phyloP scores from a whole-genome alignment of 2,888 invertebrate genomes.

The Andrena bicolor region DNA sequence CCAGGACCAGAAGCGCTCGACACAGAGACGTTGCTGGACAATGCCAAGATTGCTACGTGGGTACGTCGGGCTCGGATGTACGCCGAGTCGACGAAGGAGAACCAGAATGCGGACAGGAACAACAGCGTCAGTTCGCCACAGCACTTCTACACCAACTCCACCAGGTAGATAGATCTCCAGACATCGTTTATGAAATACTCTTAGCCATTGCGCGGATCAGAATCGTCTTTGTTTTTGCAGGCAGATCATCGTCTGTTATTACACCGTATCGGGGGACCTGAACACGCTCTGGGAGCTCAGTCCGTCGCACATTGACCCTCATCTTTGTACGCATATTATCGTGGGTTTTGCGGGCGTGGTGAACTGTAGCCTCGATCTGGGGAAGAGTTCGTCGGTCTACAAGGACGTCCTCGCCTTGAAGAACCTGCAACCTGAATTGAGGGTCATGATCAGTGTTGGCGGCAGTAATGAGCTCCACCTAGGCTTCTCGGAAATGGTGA shows the following conservation, averaged over 20 bases:
- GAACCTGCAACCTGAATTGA: slow-evolving; percentile 88
- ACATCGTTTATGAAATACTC: not conserved
- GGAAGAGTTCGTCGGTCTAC: slow-evolving; percentile 83
- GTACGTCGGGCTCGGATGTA: slow-evolving; percentile 79
- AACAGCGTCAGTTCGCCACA: slow-evolving; percentile 69
- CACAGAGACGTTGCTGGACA: slow-evolving; percentile 52
- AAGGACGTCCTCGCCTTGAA: slow-evolving; percentile 86
- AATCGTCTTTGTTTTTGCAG: slow-evolving; percentile 50
- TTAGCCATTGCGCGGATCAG: no score
- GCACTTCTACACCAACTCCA: slow-evolving; percentile 55
- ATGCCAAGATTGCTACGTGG: slow-evolving; percentile 78
- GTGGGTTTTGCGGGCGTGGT: slow-evolving; percentile 90
- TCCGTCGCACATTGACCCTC: slow-evolving; percentile 88
- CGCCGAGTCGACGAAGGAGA: slow-evolving; percentile 79
- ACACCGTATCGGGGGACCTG: slow-evolving; percentile 86
- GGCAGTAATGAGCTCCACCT: slow-evolving; percentile 85
- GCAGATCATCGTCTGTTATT: slow-evolving; percentile 89
- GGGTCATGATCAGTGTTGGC: slow-evolving; percentile 92
- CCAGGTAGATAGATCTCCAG: slow-evolving; percentile 54
- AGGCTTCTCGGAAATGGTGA: slow-evolving; percentile 91
- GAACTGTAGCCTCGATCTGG: slow-evolving; percentile 88
- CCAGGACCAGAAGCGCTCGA: slow-evolving; percentile 37
- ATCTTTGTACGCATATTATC: slow-evolving; percentile 94
- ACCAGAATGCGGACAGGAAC: slow-evolving; percentile 77
- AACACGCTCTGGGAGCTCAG: slow-evolving; percentile 83